Evolutionary conservation across 2,797 vertebrate species (phyloP).

Genomic region (Tangara arthus): DNA sequence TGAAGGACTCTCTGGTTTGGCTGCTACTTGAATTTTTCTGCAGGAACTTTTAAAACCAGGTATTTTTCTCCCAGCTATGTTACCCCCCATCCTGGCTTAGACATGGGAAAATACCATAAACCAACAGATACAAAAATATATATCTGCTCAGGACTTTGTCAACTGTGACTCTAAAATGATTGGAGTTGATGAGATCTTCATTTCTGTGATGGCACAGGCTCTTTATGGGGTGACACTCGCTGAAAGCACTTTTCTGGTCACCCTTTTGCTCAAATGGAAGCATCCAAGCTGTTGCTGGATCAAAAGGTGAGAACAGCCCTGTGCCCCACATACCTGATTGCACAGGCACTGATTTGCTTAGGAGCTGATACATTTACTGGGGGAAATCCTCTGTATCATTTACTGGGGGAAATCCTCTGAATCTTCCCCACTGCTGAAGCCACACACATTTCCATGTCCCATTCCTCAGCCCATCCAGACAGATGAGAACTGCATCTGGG

Average conservation of each 20-base stretch:
- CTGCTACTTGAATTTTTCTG: background rate
- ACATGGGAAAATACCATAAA: fast-evolving
- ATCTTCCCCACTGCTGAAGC: background rate
- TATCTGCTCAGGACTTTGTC: background rate
- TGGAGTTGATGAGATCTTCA: background rate
- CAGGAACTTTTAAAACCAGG: background rate
- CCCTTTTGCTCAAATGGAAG: background rate
- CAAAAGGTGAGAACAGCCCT: background rate
- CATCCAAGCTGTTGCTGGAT: background rate
- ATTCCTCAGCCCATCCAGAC: background rate
- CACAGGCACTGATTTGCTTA: background rate
- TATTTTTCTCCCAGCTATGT: background rate
- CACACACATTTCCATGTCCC: background rate
- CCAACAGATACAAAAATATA: background rate
- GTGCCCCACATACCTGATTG: background rate
- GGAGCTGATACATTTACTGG: background rate
- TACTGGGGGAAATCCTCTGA: background rate
- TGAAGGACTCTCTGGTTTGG: background rate
- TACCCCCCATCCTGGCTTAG: background rate
- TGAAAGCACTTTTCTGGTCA: background rate
- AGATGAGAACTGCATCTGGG: background rate
- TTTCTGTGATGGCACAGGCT: background rate
- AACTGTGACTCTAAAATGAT: background rate
- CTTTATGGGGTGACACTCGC: background rate
- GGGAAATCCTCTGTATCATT: background rate